Conservation (phyloP, 2,888 invertebrate genomes). For the Pristionchus japonicus region DNA sequence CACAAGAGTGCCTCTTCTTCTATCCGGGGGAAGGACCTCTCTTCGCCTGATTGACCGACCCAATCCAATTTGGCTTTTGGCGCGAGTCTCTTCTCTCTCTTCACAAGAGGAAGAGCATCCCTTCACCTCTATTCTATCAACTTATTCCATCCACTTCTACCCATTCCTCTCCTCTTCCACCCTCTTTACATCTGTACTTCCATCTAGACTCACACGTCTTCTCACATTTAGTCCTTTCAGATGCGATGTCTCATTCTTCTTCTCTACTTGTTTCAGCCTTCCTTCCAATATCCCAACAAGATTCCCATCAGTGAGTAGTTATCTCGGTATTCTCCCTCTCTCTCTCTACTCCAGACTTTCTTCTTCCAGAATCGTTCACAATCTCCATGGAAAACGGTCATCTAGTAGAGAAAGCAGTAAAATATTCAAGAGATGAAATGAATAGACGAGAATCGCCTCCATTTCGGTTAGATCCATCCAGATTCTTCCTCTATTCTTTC, state of each 20-base stretch:
- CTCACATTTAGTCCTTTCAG: not conserved
- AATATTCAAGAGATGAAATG: constrained; percentile 60
- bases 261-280: not conserved
- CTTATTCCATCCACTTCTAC: not conserved
- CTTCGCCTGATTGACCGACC: constrained; percentile 51
- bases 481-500: too few relatives aligned
- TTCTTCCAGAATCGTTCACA: constrained; percentile 68
- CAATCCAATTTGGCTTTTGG: constrained; percentile 53
- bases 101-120: not conserved
- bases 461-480: constrained; percentile 55
- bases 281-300: constrained; percentile 60
- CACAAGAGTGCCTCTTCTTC: constrained; percentile 23
- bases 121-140: constrained; percentile 31
- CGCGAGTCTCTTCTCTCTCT: constrained; percentile 42
- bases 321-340: not conserved
- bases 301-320: constrained; percentile 61
- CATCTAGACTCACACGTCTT: not conserved
- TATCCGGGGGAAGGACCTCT: constrained; percentile 44
- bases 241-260: constrained; percentile 23
- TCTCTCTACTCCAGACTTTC: not conserved
- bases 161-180: not conserved
- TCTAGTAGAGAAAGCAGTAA: constrained; percentile 55
- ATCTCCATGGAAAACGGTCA: constrained; percentile 61
- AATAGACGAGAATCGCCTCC: constrained; percentile 60
- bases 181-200: not conserved